Percentiles rank a stretch among this genome's conserved stretches.
phyloP scores from a whole-genome alignment of 2,888 invertebrate genomes.

The Neoscelio sp. region DNA sequence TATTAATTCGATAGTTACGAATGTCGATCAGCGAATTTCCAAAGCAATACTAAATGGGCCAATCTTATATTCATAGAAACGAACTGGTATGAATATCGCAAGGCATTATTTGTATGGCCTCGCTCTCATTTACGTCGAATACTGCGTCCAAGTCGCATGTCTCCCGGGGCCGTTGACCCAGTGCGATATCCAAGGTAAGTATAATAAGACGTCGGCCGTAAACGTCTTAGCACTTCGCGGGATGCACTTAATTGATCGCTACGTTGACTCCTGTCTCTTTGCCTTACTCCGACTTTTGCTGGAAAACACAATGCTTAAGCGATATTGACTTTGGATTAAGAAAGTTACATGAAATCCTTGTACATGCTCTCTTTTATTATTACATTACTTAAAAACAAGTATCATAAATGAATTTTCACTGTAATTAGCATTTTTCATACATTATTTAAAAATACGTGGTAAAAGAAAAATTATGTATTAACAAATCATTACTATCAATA shows the following conservation, averaged over 20 bases:
- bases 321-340: conserved; percentile 60
- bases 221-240: conserved; percentile 81
- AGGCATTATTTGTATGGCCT: conserved; percentile 65
- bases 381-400: conserved; percentile 26
- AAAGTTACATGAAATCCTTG: conserved; percentile 35
- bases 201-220: conserved; percentile 81
- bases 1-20: background rate
- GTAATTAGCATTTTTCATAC: background rate
- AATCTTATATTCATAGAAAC: conserved; percentile 32
- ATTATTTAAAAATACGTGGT: too few species aligned
- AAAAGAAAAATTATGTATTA: too few species aligned
- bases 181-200: conserved; percentile 64
- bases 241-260: conserved; percentile 81
- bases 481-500: too few species aligned
- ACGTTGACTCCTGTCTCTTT: conserved; percentile 62
- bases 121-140: conserved; percentile 53
- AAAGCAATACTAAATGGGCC: conserved; percentile 1
- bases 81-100: conserved; percentile 49
- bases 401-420: conserved; percentile 13
- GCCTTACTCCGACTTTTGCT: conserved; percentile 60
- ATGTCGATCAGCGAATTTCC: conserved; percentile 12
- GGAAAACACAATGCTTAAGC: conserved; percentile 36
- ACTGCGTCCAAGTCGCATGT: conserved; percentile 41
- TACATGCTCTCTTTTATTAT: conserved; percentile 40
- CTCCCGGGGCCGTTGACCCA: conserved; percentile 63